These are phyloP conservation scores for Lichenostomus cassidix DNA, from an alignment of 2,113 vertebrate species.

Conservation along the genomic window DNA sequence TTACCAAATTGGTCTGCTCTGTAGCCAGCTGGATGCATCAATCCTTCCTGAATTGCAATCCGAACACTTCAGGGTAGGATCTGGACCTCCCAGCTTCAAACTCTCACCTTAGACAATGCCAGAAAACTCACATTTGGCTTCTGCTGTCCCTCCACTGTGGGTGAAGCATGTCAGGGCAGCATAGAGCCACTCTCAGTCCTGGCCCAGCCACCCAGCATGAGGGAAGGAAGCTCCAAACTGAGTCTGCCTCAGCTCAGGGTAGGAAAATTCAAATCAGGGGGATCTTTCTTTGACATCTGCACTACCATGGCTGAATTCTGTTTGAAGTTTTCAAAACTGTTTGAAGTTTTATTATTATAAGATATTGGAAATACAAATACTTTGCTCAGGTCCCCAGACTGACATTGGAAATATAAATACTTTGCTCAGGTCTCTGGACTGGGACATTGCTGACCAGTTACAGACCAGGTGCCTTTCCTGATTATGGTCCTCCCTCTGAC, in stretches of 20 bases:
- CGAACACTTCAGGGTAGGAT: not conserved
- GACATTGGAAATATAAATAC: not conserved
- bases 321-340: not conserved
- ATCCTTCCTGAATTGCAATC: not conserved
- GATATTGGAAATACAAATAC: not conserved
- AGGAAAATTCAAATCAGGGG: not conserved
- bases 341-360: not conserved
- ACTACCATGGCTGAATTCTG: not conserved
- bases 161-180: not conserved
- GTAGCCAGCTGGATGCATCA: not conserved
- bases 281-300: not conserved
- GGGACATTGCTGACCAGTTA: not conserved
- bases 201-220: not conserved
- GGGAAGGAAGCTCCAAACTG: not conserved
- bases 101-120: not conserved
- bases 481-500: not conserved
- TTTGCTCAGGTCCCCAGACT: not conserved
- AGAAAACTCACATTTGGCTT: not conserved
- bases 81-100: not conserved
- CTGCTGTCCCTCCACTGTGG: not conserved
- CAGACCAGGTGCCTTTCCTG: not conserved
- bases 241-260: not conserved
- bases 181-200: rapidly evolving
- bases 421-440: not conserved
- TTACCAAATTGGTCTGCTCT: not conserved